phyloP scores from a whole-genome alignment of 2,888 invertebrate species.

The Yponomeuta cagnagella region DNA sequence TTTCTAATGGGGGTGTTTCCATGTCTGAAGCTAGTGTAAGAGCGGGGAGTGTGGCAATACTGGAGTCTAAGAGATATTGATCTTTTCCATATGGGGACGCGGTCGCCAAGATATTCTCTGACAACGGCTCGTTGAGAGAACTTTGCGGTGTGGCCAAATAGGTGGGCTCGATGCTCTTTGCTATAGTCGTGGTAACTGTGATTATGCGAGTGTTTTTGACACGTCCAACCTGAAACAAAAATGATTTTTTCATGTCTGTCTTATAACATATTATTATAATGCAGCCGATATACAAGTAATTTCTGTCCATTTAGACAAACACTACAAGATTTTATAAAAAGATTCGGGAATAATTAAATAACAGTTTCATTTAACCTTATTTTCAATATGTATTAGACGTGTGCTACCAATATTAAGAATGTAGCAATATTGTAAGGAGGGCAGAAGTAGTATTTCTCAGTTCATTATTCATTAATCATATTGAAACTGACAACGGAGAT shows the following conservation, averaged over 20 bases:
- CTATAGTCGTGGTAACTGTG: constrained; percentile 90
- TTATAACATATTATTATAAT: no score
- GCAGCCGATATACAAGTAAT: no score
- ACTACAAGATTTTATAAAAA: no score
- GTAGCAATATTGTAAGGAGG: no score
- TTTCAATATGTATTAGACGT: not conserved
- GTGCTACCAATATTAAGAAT: no score
- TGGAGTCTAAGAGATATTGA: constrained; percentile 81
- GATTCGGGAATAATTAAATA: constrained; percentile 9
- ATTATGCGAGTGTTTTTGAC: constrained; percentile 91
- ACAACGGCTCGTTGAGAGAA: constrained; percentile 84
- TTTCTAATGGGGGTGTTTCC: constrained; percentile 91
- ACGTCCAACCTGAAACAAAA: constrained; percentile 82
- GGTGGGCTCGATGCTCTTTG: constrained; percentile 83
- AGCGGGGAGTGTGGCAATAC: constrained; percentile 88
- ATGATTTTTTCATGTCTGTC: constrained; percentile 16
- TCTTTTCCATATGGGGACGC: constrained; percentile 85
- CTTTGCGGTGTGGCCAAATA: constrained; percentile 71
- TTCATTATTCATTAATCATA: no score
- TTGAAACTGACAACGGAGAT: no score
- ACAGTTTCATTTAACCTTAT: not conserved
- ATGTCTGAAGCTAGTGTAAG: constrained; percentile 84
- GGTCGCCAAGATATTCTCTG: constrained; percentile 90
- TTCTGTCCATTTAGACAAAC: no score
- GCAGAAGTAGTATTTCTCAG: no score